Conservation (phyloP, 2,888 invertebrate species). For the Pollenia griseotomentosa region DNA sequence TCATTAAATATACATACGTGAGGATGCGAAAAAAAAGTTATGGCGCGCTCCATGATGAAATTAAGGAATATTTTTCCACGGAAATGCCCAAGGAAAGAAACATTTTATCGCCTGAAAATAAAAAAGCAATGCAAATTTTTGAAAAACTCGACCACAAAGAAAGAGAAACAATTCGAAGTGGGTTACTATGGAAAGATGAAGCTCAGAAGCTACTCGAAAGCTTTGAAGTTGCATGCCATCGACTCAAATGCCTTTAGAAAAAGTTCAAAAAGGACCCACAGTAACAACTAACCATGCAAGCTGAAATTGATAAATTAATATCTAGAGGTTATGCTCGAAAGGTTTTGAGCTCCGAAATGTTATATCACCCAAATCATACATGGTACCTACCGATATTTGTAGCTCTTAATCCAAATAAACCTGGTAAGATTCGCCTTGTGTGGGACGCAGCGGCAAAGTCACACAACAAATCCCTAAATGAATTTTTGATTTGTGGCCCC, state of each 20-base stretch:
- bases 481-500: too few species aligned
- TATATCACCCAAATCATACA: neutral
- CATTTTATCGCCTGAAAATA: conserved; percentile 62
- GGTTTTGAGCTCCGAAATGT: neutral
- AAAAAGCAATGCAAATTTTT: conserved; percentile 62
- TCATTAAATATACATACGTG: conserved; percentile 65
- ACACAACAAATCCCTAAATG: too few species aligned
- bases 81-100: conserved; percentile 54
- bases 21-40: conserved; percentile 53
- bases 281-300: conserved; percentile 57
- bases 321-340: neutral
- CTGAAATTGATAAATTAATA: neutral
- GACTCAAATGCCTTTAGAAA: conserved; percentile 64
- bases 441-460: too few species aligned
- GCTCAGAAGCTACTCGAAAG: conserved; percentile 51
- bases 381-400: conserved; percentile 17
- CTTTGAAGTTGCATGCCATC: conserved; percentile 50
- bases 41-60: conserved; percentile 61
- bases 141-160: conserved; percentile 42
- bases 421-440: neutral
- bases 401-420: neutral
- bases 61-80: conserved; percentile 63
- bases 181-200: conserved; percentile 61
- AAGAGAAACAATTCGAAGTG: conserved; percentile 42
- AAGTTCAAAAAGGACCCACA: conserved; percentile 57